Evolutionary conservation across 2,888 invertebrate species (phyloP).

Genomic region (Linnaemya tessellans): DNA sequence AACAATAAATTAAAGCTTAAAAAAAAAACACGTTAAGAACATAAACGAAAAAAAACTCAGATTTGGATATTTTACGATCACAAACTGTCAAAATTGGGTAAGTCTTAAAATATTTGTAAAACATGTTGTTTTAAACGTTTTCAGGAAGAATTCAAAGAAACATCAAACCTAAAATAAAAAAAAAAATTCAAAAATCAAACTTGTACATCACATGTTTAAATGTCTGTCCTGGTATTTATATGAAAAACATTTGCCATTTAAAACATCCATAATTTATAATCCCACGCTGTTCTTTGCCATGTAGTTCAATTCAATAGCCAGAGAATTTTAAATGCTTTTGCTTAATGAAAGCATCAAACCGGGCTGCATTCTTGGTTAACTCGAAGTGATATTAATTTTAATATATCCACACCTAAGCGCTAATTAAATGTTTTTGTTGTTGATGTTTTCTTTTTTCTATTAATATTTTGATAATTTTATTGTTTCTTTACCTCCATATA

Average conservation of each 20-base stretch:
- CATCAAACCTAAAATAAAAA: not conserved
- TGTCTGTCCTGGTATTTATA: not conserved
- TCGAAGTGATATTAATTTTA: not conserved
- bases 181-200: not conserved
- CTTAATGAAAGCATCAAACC: not conserved
- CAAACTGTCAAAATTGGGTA: conserved; percentile 8
- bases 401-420: not conserved
- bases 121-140: not conserved
- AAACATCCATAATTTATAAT: not conserved
- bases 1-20: conserved; percentile 15
- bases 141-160: not conserved
- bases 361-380: not conserved
- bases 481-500: too few relatives aligned
- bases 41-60: not conserved
- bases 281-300: not conserved
- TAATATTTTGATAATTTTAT: too few relatives aligned
- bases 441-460: too few relatives aligned
- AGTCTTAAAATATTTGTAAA: not conserved
- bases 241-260: not conserved
- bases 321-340: not conserved
- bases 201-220: not conserved
- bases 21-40: conserved; percentile 8
- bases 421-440: too few relatives aligned
- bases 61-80: conserved; percentile 22
- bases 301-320: not conserved